A percentile compares a stretch with the other conserved stretches of the same genome.
Evolutionary conservation across 2,113 vertebrate genomes (phyloP).

Genomic region (Tachysurus fulvidraco): DNA sequence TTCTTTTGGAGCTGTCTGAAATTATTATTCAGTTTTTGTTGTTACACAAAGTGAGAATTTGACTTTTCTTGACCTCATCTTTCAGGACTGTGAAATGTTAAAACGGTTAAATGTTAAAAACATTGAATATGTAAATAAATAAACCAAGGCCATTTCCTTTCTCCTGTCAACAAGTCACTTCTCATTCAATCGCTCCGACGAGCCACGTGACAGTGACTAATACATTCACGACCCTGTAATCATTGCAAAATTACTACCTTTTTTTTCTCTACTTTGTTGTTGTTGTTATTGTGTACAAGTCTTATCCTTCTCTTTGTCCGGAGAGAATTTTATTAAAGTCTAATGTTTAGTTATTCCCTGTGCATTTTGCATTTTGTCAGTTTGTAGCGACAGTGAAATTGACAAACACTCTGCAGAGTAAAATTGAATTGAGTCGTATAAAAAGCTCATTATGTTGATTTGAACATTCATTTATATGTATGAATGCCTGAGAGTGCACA

Average conservation of each 20-base stretch:
- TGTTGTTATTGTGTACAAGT: background rate
- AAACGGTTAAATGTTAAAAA: background rate
- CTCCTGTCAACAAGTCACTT: background rate
- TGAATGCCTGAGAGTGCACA: constrained; percentile 32
- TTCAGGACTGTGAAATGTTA: background rate
- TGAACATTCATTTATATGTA: constrained; percentile 44
- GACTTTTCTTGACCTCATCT: background rate
- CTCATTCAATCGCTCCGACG: background rate
- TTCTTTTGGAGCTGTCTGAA: background rate
- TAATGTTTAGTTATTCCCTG: background rate
- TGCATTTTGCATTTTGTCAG: background rate
- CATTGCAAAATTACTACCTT: constrained; percentile 6
- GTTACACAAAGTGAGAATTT: background rate
- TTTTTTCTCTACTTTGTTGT: background rate
- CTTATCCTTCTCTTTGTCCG: background rate
- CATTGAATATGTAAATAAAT: constrained; percentile 13
- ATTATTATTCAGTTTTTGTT: background rate
- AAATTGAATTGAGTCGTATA: constrained; percentile 42
- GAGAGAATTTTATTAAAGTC: constrained; percentile 13
- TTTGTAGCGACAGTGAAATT: constrained; percentile 32
- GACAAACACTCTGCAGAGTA: constrained; percentile 18
- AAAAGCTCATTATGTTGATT: constrained; percentile 44
- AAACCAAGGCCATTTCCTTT: background rate
- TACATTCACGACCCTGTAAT: background rate
- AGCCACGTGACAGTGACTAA: background rate